phyloP scores from a whole-genome alignment of 1,140 invertebrate species.

The Aphelinus certus region DNA sequence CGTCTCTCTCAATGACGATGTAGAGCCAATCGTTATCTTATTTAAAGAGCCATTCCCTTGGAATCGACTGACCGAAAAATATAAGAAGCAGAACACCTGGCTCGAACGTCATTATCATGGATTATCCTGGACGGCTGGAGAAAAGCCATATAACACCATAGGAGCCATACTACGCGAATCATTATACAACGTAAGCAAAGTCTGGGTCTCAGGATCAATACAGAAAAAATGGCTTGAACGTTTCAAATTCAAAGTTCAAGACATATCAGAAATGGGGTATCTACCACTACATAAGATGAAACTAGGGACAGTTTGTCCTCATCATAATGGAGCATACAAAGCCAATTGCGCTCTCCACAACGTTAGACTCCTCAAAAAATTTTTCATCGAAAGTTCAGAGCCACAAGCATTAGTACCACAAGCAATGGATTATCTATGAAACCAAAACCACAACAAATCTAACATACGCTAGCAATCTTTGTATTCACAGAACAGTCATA shows the following conservation, averaged over 20 bases:
- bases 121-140: neutral
- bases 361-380: too few species aligned
- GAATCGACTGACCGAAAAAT: neutral
- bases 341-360: too few species aligned
- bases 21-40: neutral
- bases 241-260: neutral
- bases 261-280: neutral
- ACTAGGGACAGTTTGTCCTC: neutral
- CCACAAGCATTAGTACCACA: too few species aligned
- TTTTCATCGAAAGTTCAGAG: too few species aligned
- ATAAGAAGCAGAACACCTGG: neutral
- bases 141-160: too few species aligned
- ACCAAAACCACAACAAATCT: too few species aligned
- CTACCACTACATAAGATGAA: neutral
- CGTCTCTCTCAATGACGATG: conserved; percentile 14
- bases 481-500: too few species aligned
- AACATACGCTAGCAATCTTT: too few species aligned
- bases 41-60: neutral
- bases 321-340: too few species aligned
- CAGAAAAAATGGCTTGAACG: neutral
- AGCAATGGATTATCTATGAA: too few species aligned
- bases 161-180: too few species aligned
- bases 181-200: neutral
- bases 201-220: neutral
- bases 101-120: neutral